phyloP scores from a whole-genome alignment of 2,888 invertebrate species.

The Sipha maydis region DNA sequence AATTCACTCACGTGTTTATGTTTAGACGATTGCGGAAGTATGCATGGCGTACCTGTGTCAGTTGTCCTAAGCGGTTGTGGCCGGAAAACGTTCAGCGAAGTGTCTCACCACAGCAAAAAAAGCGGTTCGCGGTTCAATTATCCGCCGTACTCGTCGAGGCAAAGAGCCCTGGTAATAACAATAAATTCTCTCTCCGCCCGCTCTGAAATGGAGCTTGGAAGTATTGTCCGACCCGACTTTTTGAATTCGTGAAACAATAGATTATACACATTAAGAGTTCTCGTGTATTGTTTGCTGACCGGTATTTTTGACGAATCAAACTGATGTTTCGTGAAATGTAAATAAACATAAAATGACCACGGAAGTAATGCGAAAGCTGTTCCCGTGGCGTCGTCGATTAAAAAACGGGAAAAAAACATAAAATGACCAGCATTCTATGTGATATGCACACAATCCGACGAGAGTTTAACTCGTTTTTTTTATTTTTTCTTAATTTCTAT shows the following conservation, averaged over 20 bases:
- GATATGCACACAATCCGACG: no score
- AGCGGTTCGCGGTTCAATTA: slow-evolving; percentile 58
- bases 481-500: no score
- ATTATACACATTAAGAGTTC: no score
- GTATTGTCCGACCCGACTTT: neutral
- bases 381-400: no score
- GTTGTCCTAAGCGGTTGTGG: slow-evolving; percentile 61
- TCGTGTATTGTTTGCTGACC: no score
- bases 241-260: neutral
- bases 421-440: no score
- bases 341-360: no score
- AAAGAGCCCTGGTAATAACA: slow-evolving; percentile 38
- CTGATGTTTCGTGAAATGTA: neutral
- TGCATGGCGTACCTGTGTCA: slow-evolving; percentile 62
- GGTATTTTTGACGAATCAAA: neutral
- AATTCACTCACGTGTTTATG: neutral
- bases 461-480: no score
- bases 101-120: slow-evolving; percentile 48
- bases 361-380: no score
- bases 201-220: neutral
- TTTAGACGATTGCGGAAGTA: slow-evolving; percentile 58
- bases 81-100: slow-evolving; percentile 63
- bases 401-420: no score
- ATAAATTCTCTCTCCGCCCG: neutral
- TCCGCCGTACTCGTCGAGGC: slow-evolving; percentile 46